Base-by-base conservation (phyloP, 2,113 vertebrate genomes). In the Bubalus kerabau region DNA sequence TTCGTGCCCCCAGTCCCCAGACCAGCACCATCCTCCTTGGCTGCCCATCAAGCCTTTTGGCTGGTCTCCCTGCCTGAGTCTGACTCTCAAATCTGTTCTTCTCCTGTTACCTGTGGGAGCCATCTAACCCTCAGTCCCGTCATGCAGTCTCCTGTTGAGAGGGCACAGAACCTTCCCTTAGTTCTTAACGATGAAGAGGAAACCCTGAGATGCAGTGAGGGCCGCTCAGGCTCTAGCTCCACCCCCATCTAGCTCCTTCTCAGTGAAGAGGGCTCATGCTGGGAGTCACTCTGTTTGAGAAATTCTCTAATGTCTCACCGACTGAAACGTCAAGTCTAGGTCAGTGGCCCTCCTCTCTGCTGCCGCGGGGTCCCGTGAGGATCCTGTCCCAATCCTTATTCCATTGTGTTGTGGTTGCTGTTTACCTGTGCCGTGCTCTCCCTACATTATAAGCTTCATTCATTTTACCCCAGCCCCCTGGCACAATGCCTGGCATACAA, bases 1-100 rank as follows among this genome's bases (percentile, higher is more conserved):
- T 23, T 24, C 50, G 48, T 24, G 7, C 9, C 7, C 9, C 17
- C 10, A 1, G 2, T 52, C 48, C 17, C 26, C 9, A 2, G 3
- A 4, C 50, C 5, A 62, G 93, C 90, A 87, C 71, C 32, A 7
- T 40, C 12, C 30, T 71, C n/a, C 12, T 1, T 12, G 48, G 74
- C 74, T 32, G 23, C 40, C 43, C 52, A 7, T 16, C 28, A 23
- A 15, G 28, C 60, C 11, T 52, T 71, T 60, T 10, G 71, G 46
- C 43, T 43, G 5, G 6, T 64, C 12, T 56, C 23, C 3, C n/a
- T 50, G 14, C 50, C 87, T 48, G 32, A 67, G 26, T 67, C 87
- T 90, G 57, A 15, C 15, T 67, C 80, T 67, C 19, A 3, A 0
- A 26, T 57, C 78, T 74, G 24, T 78, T 84, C 24, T 64, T 6